Evolutionary conservation across 2,113 vertebrate species (phyloP), one percentile per base, ranked within the genome.

Genomic region (Lichenostomus cassidix): DNA sequence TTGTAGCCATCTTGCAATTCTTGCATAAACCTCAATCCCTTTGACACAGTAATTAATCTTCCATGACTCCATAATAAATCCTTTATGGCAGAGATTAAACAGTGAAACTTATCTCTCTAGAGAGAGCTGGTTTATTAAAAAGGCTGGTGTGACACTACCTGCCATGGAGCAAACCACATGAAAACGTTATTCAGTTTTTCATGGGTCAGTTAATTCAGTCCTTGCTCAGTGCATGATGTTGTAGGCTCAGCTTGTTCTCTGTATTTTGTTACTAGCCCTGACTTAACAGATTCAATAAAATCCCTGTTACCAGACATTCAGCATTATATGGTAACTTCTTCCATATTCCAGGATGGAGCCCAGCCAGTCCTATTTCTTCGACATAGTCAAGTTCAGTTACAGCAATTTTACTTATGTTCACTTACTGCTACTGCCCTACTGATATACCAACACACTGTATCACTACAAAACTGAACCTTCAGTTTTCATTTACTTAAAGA

Each of bases 261-360:
- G 37, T 82, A 39, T 76, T 95, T 85, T 80, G 65, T 88, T 73
- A 53, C 75, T 52, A 82, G 44, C 7, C 79, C 87, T 88, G 82
- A 93, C 55, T 85, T 88, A 85, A 90, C 52, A 90, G 71, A 92
- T 62, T 83, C 49, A 60, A 62, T 58, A 53, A 85, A 93, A 96
- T 46, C 82, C 71, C 78, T 69, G 53, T 47, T 90, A 87, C 19
- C 83, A 83, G 44, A 47, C 75, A 76, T 52, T 68, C 0, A 0
- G 79, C 63, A 69, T 80, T 49, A 64, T 21, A 23, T 58, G 37
- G 85, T 37, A 88, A 85, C 67, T 88, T 85, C 79, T 86, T 93
- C 44, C 56, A 46, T 6, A 46, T 73, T 90, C 70, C 63, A 85
- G 55, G 63, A 87, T 13, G 55, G 79, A 81, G 55, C 81, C 24